Evolutionary conservation across 1,140 invertebrate species (phyloP).

Genomic region (Drosophila sturtevanti): DNA sequence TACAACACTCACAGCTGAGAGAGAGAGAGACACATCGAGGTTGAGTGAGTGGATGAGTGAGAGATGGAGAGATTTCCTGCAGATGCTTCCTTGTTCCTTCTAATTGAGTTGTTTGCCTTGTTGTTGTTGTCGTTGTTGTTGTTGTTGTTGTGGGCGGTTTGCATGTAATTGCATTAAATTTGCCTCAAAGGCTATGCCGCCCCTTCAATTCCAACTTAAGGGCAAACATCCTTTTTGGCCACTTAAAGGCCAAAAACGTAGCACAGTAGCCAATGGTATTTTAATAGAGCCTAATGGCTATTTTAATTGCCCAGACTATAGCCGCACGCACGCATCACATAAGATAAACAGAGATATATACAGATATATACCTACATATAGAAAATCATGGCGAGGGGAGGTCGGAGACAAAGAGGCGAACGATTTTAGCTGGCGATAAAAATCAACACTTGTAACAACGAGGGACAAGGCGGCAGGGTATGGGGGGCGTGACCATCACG

Average conservation of each 20-base stretch:
- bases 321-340: not conserved
- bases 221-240: slow-evolving; percentile 19
- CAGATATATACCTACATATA: too few relatives aligned
- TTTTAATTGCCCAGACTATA: slow-evolving; percentile 48
- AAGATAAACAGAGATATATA: slow-evolving; percentile 20
- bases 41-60: not conserved
- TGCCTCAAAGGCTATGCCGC: slow-evolving; percentile 35
- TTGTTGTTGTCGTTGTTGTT: slow-evolving; percentile 27
- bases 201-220: slow-evolving; percentile 11
- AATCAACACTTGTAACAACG: slow-evolving; percentile 23
- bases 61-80: not conserved
- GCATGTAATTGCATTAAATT: slow-evolving; percentile 59
- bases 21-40: not conserved
- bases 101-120: slow-evolving; percentile 59
- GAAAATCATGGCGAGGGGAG: too few relatives aligned
- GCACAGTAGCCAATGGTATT: slow-evolving; percentile 49
- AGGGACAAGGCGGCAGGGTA: not conserved
- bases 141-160: slow-evolving; percentile 31
- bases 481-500: slow-evolving; percentile 13
- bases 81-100: not conserved
- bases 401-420: too few relatives aligned
- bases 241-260: slow-evolving; percentile 39
- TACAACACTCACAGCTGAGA: not conserved
- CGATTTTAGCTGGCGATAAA: slow-evolving; percentile 32
- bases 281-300: slow-evolving; percentile 63